Evolutionary conservation across 2,113 vertebrate genomes (phyloP).

Genomic region (Ancistrus triradiatus): DNA sequence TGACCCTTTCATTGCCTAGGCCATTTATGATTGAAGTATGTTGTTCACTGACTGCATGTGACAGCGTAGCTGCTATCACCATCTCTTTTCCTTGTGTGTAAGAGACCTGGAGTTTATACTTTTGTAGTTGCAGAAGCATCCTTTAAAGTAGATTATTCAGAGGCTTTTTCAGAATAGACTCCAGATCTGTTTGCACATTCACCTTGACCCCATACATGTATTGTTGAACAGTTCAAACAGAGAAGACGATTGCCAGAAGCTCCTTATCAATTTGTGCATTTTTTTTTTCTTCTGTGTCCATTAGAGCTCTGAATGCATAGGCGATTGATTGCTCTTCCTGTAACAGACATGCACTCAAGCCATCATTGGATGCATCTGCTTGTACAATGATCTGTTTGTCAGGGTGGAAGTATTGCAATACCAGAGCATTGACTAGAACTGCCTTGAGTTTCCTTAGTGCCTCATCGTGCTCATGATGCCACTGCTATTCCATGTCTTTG

Average conservation of each 20-base stretch:
- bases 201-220: too few relatives aligned
- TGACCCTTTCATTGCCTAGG: neutral
- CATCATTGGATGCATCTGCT: slow-evolving; percentile 8
- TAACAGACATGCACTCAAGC: slow-evolving; percentile 3
- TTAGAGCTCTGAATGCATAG: slow-evolving; percentile 6
- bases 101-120: too few relatives aligned
- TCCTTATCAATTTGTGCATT: slow-evolving; percentile 30
- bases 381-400: slow-evolving; percentile 27
- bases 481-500: slow-evolving; percentile 26
- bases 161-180: too few relatives aligned
- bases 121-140: too few relatives aligned
- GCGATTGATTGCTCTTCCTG: neutral
- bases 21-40: slow-evolving; percentile 11
- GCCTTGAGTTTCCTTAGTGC: slow-evolving; percentile 23
- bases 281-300: neutral
- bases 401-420: slow-evolving; percentile 29
- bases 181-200: too few relatives aligned
- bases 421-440: neutral
- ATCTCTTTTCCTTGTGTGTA: too few relatives aligned
- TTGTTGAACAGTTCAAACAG: too few relatives aligned
- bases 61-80: too few relatives aligned
- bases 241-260: slow-evolving; percentile 23
- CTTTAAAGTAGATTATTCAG: too few relatives aligned
- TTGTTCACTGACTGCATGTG: too few relatives aligned
- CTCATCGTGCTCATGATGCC: too few relatives aligned